These are phyloP conservation scores for Microctonus aethiopoides DNA, from an alignment of 2,888 invertebrate genomes.

Conservation along the genomic window DNA sequence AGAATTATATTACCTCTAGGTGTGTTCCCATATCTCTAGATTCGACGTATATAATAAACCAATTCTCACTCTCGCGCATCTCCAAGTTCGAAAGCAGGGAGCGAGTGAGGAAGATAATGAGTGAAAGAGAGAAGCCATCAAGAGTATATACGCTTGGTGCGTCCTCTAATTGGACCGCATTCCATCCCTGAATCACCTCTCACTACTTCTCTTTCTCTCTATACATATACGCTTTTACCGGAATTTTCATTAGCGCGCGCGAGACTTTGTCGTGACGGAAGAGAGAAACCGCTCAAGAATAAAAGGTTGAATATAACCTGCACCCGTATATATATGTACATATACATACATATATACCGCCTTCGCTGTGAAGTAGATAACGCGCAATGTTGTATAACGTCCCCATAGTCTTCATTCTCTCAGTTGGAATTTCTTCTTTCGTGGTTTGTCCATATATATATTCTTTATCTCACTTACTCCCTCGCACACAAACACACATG, in stretches of 20 bases:
- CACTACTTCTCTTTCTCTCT: conserved; percentile 6
- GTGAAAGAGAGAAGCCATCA: background rate
- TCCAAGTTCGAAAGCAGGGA: background rate
- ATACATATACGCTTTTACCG: conserved; percentile 50
- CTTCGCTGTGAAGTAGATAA: conserved; percentile 23
- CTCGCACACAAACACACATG: conserved; percentile 14
- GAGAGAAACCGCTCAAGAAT: conserved; percentile 34
- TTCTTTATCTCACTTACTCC: background rate
- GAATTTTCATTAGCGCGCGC: conserved; percentile 63
- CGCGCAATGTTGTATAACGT: conserved; percentile 35
- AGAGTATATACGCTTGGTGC: conserved; percentile 10
- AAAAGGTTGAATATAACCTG: conserved; percentile 28
- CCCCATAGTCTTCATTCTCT: conserved; percentile 13
- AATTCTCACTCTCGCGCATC: conserved; percentile 49
- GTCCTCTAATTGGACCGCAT: conserved; percentile 64
- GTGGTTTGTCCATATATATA: conserved; percentile 23
- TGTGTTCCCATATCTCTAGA: conserved; percentile 43
- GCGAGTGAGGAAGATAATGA: conserved; percentile 3
- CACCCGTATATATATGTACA: conserved; percentile 37
- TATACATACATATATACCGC: background rate
- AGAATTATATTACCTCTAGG: background rate
- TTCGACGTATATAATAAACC: conserved; percentile 57
- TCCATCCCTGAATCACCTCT: conserved; percentile 48
- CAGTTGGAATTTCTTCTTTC: conserved; percentile 39
- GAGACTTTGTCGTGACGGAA: conserved; percentile 59